phyloP scores from a whole-genome alignment of 2,888 invertebrate species.

The Stenodema calcarata region DNA sequence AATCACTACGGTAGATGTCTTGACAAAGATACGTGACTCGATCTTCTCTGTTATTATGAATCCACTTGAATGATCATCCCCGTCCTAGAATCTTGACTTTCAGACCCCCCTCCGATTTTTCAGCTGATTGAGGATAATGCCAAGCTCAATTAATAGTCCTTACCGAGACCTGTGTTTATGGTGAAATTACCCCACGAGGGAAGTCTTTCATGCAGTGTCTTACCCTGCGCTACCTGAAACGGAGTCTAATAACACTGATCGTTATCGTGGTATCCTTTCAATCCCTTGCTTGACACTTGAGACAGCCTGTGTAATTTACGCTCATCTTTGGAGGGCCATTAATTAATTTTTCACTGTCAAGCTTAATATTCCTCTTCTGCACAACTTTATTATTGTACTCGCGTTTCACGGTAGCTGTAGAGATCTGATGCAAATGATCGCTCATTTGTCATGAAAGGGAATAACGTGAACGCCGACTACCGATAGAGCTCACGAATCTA shows the following conservation, averaged over 20 bases:
- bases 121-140: background rate
- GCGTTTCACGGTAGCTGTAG: background rate
- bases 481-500: background rate
- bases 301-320: background rate
- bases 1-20: background rate
- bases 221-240: background rate
- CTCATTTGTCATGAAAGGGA: background rate
- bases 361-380: background rate
- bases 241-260: background rate
- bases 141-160: slow-evolving; percentile 3
- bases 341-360: background rate
- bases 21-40: background rate
- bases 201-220: background rate
- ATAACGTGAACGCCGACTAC: background rate
- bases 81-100: background rate
- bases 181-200: background rate
- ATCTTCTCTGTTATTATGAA: background rate
- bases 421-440: background rate
- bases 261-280: background rate
- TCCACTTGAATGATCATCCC: background rate
- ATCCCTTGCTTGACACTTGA: background rate
- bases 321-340: background rate
- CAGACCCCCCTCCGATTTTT: background rate
- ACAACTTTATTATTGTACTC: background rate
- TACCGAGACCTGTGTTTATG: background rate